Base-by-base conservation (phyloP, 2,888 invertebrate species). In the Allygus modestus region DNA sequence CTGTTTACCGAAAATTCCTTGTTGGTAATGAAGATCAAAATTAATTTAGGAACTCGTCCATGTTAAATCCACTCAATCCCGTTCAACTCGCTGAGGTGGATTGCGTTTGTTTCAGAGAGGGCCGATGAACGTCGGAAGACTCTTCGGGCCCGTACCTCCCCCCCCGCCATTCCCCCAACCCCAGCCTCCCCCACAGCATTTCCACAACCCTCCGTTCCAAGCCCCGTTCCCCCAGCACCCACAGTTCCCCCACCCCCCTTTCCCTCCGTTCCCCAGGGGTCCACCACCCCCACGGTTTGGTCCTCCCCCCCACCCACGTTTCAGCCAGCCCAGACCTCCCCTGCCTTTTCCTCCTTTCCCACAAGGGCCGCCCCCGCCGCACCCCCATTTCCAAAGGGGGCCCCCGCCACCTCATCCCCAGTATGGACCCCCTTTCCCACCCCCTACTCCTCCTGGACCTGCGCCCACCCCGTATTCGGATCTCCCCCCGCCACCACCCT, bases 211-310 rank as follows among this genome's bases (percentile, higher is more conserved):
- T 33, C 73, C 73, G 0, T 46, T 46, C 28, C 37, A 28, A 31
- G 7, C 46, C 17, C 77, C 77, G 37, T 46, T 28, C 41, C 51
- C 31, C 28, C 77, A 77, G 17, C 28, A 41, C 77, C 51, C 77
- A 5, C 77, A 77, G 28, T 77, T 77, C 28, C 77, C 77, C 15
- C 77, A 77, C 11, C 43, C 33, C 1, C 77, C 77, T 23, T 77
- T 46, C 28, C 77, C 77, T 17, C 46, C 77, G 0, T 77, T 28
- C 31, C 46, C 46, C 61, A 61, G 17, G 54, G 54, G n/a, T n/a
- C n/a, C n/a, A n/a, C n/a, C n/a, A n/a, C 61, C 61, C 26, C 61
- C 69, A 5, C 2, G 31, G 9, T 65, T 65, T 11, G 28, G 31
- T 2, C 58, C 58, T 23, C 58, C 58, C 23, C 58, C 20, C 31